phyloP scores from a whole-genome alignment of 2,797 vertebrate genomes.

The Rhinella marina region DNA sequence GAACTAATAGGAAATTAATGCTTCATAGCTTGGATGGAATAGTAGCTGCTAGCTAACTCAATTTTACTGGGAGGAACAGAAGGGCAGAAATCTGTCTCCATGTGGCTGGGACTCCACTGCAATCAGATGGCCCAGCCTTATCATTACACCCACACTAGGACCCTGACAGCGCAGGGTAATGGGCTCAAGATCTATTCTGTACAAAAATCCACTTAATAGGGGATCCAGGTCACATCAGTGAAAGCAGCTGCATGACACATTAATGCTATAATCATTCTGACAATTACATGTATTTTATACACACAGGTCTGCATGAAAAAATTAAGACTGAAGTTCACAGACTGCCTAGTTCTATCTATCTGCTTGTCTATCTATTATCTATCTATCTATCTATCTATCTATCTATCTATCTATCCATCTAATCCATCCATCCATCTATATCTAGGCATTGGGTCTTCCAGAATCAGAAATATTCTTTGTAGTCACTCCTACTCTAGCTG shows the following conservation, averaged over 20 bases:
- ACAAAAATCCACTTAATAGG: not conserved
- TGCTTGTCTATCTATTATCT: not conserved
- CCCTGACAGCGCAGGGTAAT: slow-evolving; percentile 25
- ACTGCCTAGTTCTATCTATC: slow-evolving; percentile 1
- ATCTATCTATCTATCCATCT: slow-evolving; percentile 3
- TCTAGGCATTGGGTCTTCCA: too few relatives aligned
- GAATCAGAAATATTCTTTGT: not conserved
- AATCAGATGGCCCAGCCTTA: slow-evolving; percentile 24
- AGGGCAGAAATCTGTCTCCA: slow-evolving; percentile 49
- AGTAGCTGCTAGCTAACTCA: slow-evolving; percentile 71
- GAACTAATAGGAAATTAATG: slow-evolving; percentile 66
- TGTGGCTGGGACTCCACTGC: slow-evolving; percentile 40
- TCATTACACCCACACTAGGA: slow-evolving; percentile 53
- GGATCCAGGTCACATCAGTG: not conserved
- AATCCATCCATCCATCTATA: not conserved
- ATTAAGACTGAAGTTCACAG: not conserved
- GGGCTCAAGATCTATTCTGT: not conserved
- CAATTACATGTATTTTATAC: not conserved
- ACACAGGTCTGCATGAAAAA: not conserved
- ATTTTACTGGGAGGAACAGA: slow-evolving; percentile 65
- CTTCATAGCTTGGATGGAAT: slow-evolving; percentile 75
- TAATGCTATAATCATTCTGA: not conserved
- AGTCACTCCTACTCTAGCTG: not conserved
- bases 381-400: slow-evolving; percentile 37
- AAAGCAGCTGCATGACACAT: slow-evolving; percentile 4